Evolutionary conservation across 2,888 invertebrate species (phyloP), one percentile per base, ranked within the genome.

Genomic region (Gerris lacustris): DNA sequence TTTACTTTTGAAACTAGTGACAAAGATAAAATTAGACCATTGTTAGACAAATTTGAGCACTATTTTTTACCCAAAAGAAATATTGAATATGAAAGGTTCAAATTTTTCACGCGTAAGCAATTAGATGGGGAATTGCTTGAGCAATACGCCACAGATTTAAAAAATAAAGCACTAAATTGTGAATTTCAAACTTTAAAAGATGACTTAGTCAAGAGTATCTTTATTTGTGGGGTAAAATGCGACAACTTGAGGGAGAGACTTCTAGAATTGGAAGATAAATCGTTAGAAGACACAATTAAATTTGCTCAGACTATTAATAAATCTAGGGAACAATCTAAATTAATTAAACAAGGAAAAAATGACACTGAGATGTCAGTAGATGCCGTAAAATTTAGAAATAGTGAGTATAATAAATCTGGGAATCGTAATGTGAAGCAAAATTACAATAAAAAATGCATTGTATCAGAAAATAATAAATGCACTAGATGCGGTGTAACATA

Each of bases 161-260:
- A 55, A 55, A 15, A 55, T 15, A 55, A 55, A 55, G 55, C 55
- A 9, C 15, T 55, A 15, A 55, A 55, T 15, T 55, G n/a, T n/a
- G 55, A 55, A 15, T 55, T 55, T 15, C 7, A 55, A 55, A 55
- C 55, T 7, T 15, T 55, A 7, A 55, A 55, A 55, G 55, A 55
- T 9, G 55, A 55, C 15, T 55, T 55, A 15, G 15, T n/a, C n/a
- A n/a, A n/a, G n/a, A n/a, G n/a, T n/a, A n/a, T n/a, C n/a, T n/a
- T n/a, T n/a, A n/a, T n/a, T 55, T 55, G 7, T 7, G 9, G 9
- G 55, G 15, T 47, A 62, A 18, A 15, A 6, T 31, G 62, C 47
- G 68, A 62, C 31, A 55, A 31, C 47, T 18, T 18, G 47, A 45
- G 62, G 43, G 55, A 68, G 62, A 43, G 55, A 55, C 31, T 55